Evolutionary conservation across 1,140 invertebrate species (phyloP).

Genomic region (Popillia japonica): DNA sequence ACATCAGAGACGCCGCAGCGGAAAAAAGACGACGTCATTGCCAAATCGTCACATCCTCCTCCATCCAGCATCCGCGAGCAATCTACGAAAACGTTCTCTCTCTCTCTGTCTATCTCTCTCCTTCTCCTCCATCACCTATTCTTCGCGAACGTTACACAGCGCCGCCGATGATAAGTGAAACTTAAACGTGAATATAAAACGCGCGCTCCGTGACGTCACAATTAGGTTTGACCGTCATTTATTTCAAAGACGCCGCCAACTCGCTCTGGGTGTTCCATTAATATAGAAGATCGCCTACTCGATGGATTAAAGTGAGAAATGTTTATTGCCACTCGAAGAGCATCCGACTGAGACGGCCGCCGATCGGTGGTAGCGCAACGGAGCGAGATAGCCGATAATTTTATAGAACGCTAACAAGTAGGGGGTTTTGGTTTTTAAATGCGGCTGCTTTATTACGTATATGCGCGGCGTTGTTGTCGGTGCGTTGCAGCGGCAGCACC

Average conservation of each 20-base stretch:
- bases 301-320: conserved; percentile 28
- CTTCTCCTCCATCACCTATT: neutral
- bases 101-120: neutral
- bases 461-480: neutral
- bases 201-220: conserved; percentile 44
- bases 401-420: conserved; percentile 52
- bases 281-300: conserved; percentile 53
- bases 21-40: no score
- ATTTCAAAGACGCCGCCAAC: conserved; percentile 55
- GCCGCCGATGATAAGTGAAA: conserved; percentile 27
- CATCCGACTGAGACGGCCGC: neutral
- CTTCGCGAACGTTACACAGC: neutral
- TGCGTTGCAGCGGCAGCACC: no score
- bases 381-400: conserved; percentile 41
- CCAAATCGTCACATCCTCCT: no score
- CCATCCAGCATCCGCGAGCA: no score
- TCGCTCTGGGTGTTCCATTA: conserved; percentile 56
- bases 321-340: conserved; percentile 30
- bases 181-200: conserved; percentile 31
- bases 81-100: no score
- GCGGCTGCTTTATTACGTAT: conserved; percentile 48
- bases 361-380: conserved; percentile 7
- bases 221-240: conserved; percentile 48
- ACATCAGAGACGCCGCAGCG: no score
- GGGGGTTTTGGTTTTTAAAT: conserved; percentile 50